A percentile compares a stretch with the other conserved stretches of the same genome.
Conservation (phyloP, 2,797 vertebrate species). For the Eulemur coronatus region DNA sequence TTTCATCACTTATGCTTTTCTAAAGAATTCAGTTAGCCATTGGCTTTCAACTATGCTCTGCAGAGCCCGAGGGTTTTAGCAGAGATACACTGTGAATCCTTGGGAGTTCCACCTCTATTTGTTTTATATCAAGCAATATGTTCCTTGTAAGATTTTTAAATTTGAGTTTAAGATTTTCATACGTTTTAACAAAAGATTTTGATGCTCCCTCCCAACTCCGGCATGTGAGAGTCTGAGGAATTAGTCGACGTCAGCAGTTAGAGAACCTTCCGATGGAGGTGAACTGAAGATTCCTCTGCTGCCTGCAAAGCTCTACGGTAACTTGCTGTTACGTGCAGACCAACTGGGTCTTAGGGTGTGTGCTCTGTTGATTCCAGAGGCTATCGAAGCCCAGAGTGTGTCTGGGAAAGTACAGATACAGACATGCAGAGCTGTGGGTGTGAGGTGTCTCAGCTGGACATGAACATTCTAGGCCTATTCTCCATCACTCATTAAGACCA, state of each 20-base stretch:
- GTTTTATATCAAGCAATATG: background rate
- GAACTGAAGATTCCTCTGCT: background rate
- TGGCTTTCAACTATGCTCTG: background rate
- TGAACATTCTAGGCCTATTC: background rate
- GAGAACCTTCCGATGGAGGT: background rate
- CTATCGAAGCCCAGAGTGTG: background rate
- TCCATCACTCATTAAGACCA: background rate
- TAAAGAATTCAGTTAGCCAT: background rate
- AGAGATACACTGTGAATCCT: no score
- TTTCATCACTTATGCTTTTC: background rate
- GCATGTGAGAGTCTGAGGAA: background rate
- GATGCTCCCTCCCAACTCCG: background rate
- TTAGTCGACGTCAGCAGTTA: background rate
- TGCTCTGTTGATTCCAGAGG: background rate
- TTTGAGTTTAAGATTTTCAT: background rate
- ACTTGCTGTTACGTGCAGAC: background rate
- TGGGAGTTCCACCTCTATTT: background rate
- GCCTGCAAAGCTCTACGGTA: background rate
- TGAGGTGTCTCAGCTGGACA: background rate
- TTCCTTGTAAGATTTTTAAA: background rate
- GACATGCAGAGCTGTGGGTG: background rate
- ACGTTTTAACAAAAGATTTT: background rate
- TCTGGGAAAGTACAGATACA: background rate
- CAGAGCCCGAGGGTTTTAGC: background rate
- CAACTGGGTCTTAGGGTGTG: background rate